Conservation (phyloP, 1,140 invertebrate genomes). For the Magallana angulata region DNA sequence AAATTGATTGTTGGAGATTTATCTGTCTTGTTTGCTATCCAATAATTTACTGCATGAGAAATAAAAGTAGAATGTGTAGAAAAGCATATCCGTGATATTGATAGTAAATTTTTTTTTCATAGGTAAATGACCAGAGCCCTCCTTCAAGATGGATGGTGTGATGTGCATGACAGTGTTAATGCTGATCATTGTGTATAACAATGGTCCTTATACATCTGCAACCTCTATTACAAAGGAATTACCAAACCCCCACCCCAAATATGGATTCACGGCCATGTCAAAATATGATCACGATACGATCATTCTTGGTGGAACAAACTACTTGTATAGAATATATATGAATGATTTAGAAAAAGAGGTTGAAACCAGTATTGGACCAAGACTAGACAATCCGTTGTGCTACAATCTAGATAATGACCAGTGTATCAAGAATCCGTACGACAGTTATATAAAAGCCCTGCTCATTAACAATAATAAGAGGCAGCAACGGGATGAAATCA, state of each 20-base stretch:
- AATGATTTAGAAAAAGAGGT: conserved; percentile 88
- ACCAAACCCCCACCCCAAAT: conserved; percentile 40
- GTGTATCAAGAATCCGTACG: conserved; percentile 83
- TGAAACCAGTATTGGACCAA: conserved; percentile 91
- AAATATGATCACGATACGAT: conserved; percentile 90
- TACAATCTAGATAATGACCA: conserved; percentile 54
- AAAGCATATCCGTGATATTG: no score
- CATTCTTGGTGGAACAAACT: conserved; percentile 92
- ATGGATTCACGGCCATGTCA: conserved; percentile 87
- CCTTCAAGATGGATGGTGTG: background rate
- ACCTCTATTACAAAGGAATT: conserved; percentile 55
- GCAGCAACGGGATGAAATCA: conserved; percentile 87
- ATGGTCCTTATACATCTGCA: background rate
- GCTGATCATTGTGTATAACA: background rate
- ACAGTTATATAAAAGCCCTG: conserved; percentile 97
- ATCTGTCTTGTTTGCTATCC: no score
- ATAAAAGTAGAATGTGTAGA: no score
- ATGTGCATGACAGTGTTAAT: background rate
- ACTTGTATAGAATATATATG: conserved; percentile 91
- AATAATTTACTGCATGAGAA: no score
- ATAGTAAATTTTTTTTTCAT: background rate
- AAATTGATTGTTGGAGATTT: no score
- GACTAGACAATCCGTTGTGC: conserved; percentile 92
- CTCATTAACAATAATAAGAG: conserved; percentile 91
- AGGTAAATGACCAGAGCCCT: background rate